These are phyloP conservation scores for Lysandra coridon DNA, from an alignment of 2,888 invertebrate genomes.

Conservation along the genomic window DNA sequence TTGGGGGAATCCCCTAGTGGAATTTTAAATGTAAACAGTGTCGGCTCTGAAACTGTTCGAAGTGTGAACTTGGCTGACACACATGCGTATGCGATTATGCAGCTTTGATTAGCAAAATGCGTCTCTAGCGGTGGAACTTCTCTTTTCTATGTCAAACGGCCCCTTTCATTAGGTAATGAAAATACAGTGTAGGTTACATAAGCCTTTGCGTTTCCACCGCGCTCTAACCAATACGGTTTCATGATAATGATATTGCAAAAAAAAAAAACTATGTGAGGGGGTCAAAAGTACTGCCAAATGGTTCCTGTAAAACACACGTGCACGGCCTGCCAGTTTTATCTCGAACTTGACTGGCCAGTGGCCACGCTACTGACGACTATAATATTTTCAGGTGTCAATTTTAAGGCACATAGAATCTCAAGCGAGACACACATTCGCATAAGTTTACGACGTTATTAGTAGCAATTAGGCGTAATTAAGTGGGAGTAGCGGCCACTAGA, in stretches of 20 bases:
- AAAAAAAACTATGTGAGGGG: background rate
- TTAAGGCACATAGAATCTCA: background rate
- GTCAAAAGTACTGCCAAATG: no score
- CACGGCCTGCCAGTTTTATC: background rate
- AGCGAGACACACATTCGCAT: constrained; percentile 45
- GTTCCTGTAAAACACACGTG: background rate
- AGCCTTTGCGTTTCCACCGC: constrained; percentile 29
- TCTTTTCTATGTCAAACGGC: constrained; percentile 49
- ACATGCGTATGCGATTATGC: constrained; percentile 50
- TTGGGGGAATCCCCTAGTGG: constrained; percentile 52
- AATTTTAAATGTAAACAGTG: constrained; percentile 66
- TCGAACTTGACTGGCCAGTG: background rate
- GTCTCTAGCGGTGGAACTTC: constrained; percentile 47
- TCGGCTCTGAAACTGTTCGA: constrained; percentile 41
- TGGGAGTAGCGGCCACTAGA: constrained; percentile 64
- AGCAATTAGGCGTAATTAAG: constrained; percentile 77
- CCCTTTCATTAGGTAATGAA: constrained; percentile 47
- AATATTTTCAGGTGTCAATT: background rate
- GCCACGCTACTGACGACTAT: no score
- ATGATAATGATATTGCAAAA: background rate
- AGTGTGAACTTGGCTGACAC: background rate
- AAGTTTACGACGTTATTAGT: constrained; percentile 68
- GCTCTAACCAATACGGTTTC: background rate
- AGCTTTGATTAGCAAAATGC: constrained; percentile 61
- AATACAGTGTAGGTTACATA: constrained; percentile 44